Percentiles rank a stretch among this genome's conserved stretches.
These are phyloP conservation scores for Leucophora obtusa DNA, from an alignment of 2,888 invertebrate genomes.

Conservation along the genomic window DNA sequence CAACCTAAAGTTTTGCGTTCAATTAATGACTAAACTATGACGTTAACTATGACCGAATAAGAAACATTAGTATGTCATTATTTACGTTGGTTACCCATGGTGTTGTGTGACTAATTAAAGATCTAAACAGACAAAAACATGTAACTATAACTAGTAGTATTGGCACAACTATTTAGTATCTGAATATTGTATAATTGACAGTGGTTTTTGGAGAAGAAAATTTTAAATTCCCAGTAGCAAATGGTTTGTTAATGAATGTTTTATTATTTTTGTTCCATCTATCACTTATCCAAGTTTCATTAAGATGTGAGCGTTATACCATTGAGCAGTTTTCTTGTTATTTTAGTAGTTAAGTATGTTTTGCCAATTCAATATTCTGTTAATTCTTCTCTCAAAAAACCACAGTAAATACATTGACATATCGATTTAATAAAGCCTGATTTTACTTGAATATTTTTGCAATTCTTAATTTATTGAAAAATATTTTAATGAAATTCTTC, in stretches of 20 bases:
- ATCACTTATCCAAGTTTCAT: too few species aligned
- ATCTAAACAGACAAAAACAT: background rate
- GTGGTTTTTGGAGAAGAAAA: too few species aligned
- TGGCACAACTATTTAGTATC: background rate
- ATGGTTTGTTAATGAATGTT: too few species aligned
- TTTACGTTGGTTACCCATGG: constrained; percentile 4
- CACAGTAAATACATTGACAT: constrained; percentile 18
- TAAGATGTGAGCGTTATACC: too few species aligned
- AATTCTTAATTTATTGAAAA: constrained; percentile 44
- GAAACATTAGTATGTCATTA: background rate
- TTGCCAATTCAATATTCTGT: too few species aligned
- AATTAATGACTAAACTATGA: constrained; percentile 11
- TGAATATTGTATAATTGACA: background rate
- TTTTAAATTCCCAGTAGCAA: too few species aligned
- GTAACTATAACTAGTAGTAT: background rate
- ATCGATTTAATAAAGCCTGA: constrained; percentile 22
- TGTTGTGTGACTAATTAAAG: constrained; percentile 21
- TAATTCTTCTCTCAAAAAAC: background rate
- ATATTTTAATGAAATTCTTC: constrained; percentile 51
- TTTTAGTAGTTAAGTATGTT: too few species aligned
- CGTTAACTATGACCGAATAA: constrained; percentile 13
- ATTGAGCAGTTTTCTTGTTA: too few species aligned
- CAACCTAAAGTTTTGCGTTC: background rate
- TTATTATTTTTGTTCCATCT: too few species aligned
- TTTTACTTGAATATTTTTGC: constrained; percentile 37